Evolutionary conservation across 2,797 vertebrate genomes (phyloP).

Genomic region (Echeneis naucrates): DNA sequence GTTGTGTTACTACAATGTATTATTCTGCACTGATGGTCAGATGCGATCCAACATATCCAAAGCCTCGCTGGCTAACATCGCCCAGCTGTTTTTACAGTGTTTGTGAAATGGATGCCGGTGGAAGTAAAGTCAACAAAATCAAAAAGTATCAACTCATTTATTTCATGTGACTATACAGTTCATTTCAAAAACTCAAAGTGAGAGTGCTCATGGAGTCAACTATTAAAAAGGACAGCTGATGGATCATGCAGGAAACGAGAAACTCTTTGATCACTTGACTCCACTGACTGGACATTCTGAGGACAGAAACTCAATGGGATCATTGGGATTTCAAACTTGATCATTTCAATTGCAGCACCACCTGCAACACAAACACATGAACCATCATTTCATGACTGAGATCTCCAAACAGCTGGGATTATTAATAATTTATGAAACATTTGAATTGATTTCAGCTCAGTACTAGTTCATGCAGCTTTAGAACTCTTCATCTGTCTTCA

Average conservation of each 20-base stretch:
- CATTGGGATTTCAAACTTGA: no score
- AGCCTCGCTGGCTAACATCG: no score
- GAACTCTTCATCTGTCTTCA: no score
- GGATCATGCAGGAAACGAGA: not conserved
- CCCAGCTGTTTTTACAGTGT: no score
- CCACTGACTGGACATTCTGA: not conserved
- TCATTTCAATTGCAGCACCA: conserved; percentile 91
- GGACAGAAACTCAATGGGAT: not conserved
- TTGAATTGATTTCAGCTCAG: no score
- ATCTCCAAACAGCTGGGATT: no score
- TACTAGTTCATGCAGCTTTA: no score
- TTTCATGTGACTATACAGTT: not conserved
- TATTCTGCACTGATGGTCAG: no score
- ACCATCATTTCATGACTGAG: not conserved
- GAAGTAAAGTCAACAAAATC: not conserved
- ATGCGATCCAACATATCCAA: no score
- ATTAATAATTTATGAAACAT: no score
- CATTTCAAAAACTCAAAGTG: not conserved
- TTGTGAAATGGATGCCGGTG: not conserved
- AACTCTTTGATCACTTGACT: not conserved
- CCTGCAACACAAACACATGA: conserved; percentile 74
- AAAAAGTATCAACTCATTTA: conserved; percentile 19
- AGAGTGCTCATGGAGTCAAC: not conserved
- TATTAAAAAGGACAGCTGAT: not conserved
- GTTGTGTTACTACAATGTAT: no score